Conservation (phyloP, 1,140 invertebrate species). For the Euura saliciscinereae region DNA sequence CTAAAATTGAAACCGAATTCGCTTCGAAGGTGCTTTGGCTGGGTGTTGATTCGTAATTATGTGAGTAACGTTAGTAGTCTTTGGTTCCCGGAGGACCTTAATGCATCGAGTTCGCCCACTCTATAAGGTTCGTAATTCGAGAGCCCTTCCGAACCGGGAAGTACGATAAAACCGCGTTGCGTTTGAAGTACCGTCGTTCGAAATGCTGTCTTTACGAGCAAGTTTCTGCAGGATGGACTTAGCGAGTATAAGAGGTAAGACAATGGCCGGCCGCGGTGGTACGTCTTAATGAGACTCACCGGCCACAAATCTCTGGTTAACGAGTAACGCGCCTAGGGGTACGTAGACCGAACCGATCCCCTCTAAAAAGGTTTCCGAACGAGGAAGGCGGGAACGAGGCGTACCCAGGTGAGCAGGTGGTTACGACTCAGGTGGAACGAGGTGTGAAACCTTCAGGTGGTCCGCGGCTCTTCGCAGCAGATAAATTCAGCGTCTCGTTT, state of each 20-base stretch:
- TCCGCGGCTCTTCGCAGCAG: background rate
- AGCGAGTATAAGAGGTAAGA: background rate
- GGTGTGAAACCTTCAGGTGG: background rate
- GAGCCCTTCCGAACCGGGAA: too few relatives aligned
- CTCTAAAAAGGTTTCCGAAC: background rate
- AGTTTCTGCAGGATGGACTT: background rate
- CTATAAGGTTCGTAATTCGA: too few relatives aligned
- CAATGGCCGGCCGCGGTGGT: background rate
- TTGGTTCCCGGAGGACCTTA: too few relatives aligned
- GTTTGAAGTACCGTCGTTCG: too few relatives aligned
- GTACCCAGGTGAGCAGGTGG: slow-evolving; percentile 4
- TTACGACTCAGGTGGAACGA: background rate
- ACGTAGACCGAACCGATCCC: too few relatives aligned
- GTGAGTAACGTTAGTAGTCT: too few relatives aligned
- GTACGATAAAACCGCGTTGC: too few relatives aligned
- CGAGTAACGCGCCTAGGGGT: background rate
- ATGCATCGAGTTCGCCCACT: too few relatives aligned
- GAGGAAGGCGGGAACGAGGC: background rate
- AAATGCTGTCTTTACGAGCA: background rate
- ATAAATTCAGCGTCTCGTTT: background rate
- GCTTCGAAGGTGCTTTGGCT: too few relatives aligned
- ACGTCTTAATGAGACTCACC: background rate
- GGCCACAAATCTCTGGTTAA: slow-evolving; percentile 6
- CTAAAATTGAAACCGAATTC: too few relatives aligned
- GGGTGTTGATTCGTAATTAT: too few relatives aligned